phyloP scores from a whole-genome alignment of 2,888 invertebrate genomes.

The Cerastoderma edule region DNA sequence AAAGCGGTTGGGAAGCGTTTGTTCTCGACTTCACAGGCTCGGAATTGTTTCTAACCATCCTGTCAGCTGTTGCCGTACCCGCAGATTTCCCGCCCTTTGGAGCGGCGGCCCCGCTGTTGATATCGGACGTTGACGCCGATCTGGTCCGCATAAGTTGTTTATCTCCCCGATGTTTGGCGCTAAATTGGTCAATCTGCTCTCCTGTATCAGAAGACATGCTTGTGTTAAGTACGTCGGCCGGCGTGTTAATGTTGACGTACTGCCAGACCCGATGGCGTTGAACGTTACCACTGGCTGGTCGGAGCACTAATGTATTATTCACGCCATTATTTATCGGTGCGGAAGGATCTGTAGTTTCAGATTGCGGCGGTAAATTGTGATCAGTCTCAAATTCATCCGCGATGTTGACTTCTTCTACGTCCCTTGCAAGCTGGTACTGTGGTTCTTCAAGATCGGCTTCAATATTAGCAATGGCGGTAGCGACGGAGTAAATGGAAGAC shows the following conservation, averaged over 20 bases:
- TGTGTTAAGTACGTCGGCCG: constrained; percentile 4
- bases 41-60: constrained; percentile 28
- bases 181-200: not conserved
- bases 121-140: constrained; percentile 16
- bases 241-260: constrained; percentile 45
- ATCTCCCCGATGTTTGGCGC: not conserved
- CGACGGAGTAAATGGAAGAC: not conserved
- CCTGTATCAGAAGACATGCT: constrained; percentile 7
- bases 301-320: not conserved
- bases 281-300: constrained; percentile 28
- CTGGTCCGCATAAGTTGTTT: constrained; percentile 6
- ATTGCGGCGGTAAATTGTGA: not conserved
- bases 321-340: not conserved
- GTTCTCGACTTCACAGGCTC: constrained; percentile 9
- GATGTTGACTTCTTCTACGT: not conserved
- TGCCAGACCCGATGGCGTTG: constrained; percentile 49
- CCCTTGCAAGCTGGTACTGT: constrained; percentile 7
- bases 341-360: not conserved
- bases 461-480: not conserved
- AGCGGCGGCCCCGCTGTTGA: not conserved
- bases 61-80: constrained; percentile 13
- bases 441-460: constrained; percentile 4
- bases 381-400: not conserved
- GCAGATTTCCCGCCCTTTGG: not conserved
- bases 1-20: constrained; percentile 32